Conservation (phyloP, 2,113 vertebrate species). For the Asarcornis scutulata region DNA sequence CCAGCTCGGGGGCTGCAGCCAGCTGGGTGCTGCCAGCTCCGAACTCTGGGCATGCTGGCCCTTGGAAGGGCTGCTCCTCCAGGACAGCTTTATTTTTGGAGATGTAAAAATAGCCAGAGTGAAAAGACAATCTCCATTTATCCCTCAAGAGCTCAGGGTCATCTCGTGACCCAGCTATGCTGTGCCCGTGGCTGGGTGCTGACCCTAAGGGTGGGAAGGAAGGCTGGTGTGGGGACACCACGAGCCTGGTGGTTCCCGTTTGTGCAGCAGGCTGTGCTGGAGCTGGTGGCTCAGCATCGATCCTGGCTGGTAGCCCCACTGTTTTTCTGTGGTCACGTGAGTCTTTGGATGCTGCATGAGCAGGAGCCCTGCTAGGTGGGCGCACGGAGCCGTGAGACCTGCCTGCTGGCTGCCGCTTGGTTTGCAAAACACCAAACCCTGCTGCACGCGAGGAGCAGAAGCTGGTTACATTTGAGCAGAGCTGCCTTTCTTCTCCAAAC, state of each 20-base stretch:
- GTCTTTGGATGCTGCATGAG: accelerated
- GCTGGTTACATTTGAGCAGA: accelerated
- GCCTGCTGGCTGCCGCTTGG: not conserved
- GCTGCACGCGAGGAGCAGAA: not conserved
- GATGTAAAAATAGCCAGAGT: not conserved
- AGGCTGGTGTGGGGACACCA: accelerated
- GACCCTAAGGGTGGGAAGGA: not conserved
- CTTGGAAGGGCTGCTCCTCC: not conserved
- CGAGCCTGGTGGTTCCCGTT: accelerated
- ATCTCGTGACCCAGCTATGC: not conserved
- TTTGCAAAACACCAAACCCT: not conserved
- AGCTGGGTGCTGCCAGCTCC: not conserved
- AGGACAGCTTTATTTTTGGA: not conserved
- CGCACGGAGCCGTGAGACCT: not conserved
- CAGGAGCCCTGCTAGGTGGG: not conserved
- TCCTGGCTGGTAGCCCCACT: not conserved
- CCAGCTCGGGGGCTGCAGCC: not conserved
- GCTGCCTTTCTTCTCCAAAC: not conserved
- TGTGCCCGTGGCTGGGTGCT: accelerated
- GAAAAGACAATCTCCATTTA: not conserved
- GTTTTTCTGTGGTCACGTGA: not conserved
- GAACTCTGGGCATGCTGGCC: not conserved
- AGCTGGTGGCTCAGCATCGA: accelerated
- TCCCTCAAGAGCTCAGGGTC: not conserved
- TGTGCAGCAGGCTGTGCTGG: not conserved